A percentile compares a stretch with the other conserved stretches of the same genome.
Evolutionary conservation across 2,113 vertebrate species (phyloP).

Genomic region (Phylloscopus trochilus): DNA sequence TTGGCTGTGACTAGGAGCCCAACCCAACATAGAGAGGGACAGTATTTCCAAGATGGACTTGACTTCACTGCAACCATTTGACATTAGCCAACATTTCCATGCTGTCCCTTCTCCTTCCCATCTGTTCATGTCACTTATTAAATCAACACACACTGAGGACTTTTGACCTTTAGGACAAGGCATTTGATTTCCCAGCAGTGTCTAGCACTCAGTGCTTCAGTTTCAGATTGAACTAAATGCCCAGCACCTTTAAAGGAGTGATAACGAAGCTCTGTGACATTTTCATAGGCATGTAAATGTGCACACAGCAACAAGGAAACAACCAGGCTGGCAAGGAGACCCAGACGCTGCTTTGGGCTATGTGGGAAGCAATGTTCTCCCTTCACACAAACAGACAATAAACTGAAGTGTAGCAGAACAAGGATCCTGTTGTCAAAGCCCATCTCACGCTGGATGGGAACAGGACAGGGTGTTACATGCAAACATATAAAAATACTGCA

Average conservation of each 20-base stretch:
- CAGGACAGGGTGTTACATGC: slow-evolving; percentile 19
- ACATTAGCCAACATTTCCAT: neutral
- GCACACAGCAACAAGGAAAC: neutral
- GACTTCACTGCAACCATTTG: neutral
- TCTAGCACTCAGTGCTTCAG: neutral
- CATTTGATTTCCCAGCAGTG: slow-evolving; percentile 10
- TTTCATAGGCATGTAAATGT: neutral
- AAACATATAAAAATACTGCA: slow-evolving; percentile 3
- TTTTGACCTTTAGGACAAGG: slow-evolving; percentile 35
- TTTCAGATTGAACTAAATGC: neutral
- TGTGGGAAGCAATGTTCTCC: slow-evolving; percentile 15
- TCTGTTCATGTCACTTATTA: slow-evolving; percentile 32
- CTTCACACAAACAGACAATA: slow-evolving; percentile 30
- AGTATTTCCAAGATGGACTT: neutral
- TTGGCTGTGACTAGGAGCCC: neutral
- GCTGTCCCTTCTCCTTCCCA: neutral
- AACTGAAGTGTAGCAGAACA: slow-evolving; percentile 36
- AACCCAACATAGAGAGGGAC: neutral
- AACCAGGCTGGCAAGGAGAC: neutral
- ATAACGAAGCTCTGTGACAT: neutral
- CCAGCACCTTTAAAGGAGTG: slow-evolving; percentile 10
- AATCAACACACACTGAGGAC: neutral
- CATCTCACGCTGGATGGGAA: neutral
- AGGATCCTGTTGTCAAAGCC: slow-evolving; percentile 39
- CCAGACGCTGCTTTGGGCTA: neutral